Conservation (phyloP, 2,888 invertebrate genomes). For the Stenodera caucasica region DNA sequence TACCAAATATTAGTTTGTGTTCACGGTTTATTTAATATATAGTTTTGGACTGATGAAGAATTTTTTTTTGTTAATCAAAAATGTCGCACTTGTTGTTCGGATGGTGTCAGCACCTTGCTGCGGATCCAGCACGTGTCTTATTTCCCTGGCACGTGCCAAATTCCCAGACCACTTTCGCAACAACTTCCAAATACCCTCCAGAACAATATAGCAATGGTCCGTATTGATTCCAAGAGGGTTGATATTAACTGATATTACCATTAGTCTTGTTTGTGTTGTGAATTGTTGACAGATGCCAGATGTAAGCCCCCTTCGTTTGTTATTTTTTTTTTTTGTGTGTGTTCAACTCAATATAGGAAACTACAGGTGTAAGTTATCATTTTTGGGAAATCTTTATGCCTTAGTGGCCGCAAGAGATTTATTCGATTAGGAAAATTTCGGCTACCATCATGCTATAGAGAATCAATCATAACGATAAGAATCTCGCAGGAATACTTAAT, state of each 20-base stretch:
- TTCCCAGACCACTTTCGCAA: conserved; percentile 50
- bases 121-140: conserved; percentile 48
- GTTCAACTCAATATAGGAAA: conserved; percentile 14
- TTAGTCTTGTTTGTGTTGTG: conserved; percentile 39
- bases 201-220: conserved; percentile 37
- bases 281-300: conserved; percentile 44
- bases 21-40: neutral
- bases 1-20: neutral
- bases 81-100: conserved; percentile 25
- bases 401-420: conserved; percentile 39
- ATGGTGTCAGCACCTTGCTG: conserved; percentile 43
- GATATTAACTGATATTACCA: conserved; percentile 38
- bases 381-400: conserved; percentile 43
- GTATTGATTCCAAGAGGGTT: conserved; percentile 45
- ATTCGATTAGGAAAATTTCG: conserved; percentile 3
- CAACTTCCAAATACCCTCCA: conserved; percentile 12
- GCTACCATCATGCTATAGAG: neutral
- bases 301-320: conserved; percentile 27
- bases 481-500: neutral
- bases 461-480: neutral
- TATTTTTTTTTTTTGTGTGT: neutral
- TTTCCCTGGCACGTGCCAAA: conserved; percentile 55
- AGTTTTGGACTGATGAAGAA: neutral
- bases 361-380: conserved; percentile 41
- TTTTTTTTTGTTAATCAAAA: neutral